phyloP scores from a whole-genome alignment of 2,797 vertebrate species.

The Pangasius larnaudii region DNA sequence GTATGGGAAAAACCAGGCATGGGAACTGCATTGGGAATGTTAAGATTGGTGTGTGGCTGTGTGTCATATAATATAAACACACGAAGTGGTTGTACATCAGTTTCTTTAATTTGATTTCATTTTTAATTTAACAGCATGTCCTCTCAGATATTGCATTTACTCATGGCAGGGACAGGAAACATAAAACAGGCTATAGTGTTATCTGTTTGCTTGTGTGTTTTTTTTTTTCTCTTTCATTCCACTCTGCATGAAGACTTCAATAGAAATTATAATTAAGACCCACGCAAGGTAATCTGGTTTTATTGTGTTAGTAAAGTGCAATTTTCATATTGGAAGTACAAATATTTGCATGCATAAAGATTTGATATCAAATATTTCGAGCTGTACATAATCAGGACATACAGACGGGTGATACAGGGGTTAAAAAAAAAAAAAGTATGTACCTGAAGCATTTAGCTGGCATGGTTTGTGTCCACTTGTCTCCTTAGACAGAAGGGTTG shows the following conservation, averaged over 20 bases:
- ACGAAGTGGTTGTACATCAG: not conserved
- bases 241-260: not conserved
- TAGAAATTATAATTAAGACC: not conserved
- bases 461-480: not conserved
- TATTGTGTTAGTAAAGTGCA: not conserved
- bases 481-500: not conserved
- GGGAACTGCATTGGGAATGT: not conserved
- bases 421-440: too few species aligned
- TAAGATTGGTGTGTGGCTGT: not conserved
- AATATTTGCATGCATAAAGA: not conserved
- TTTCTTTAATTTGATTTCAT: not conserved
- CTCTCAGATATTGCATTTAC: not conserved
- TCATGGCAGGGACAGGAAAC: not conserved
- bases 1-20: not conserved
- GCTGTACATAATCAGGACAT: not conserved
- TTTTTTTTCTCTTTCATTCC: not conserved
- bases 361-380: constrained; percentile 1
- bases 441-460: not conserved
- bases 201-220: not conserved
- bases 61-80: not conserved
- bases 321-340: not conserved
- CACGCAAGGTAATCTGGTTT: not conserved
- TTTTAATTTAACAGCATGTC: not conserved
- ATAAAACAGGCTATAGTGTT: not conserved
- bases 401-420: not conserved